Base-by-base conservation (phyloP, 2,888 invertebrate genomes). In the Chaetogeoica ovagalla region DNA sequence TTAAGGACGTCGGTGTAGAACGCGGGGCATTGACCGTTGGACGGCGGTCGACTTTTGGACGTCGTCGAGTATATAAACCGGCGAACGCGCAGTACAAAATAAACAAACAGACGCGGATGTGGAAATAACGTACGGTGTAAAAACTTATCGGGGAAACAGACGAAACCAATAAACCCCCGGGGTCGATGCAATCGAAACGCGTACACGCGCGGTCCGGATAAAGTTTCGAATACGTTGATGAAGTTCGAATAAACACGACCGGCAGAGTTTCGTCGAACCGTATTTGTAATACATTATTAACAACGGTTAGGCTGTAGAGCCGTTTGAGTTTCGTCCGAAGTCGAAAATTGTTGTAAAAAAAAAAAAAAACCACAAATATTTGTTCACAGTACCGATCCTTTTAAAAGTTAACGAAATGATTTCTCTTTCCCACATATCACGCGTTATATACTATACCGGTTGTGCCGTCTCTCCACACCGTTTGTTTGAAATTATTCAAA, bases 211-310 rank as follows among this genome's bases (percentile, higher is more conserved):
- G 43, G n/a, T 15, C 43, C 4, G 19, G 62, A 30, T 52, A 62
- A 62, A 73, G 62, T 62, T 73, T 30, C 30, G 6, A 19, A 62
- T 62, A 30, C 19, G 62, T 62, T 62, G 2, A 30, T 30, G 19
- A 13, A 72, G 60, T 72, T 62, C 48, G 30, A 73, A 73, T 62
- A 73, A 73, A 62, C 48, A 73, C 5, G 72, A 73, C 62, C 72
- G 30, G 30, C 72, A 62, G 48, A 73, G 62, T 73, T 62, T 52
- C 15, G 8, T 19, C 48, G 30, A n/a, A 8, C 1, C 72, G 30
- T 30, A 30, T 73, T 30, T 39, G 62, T 73, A 73, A 73, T 73
- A 62, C n/a, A 73, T 73, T 62, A 73, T 71, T 70, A 19, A 11
- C 9, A 21, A 9, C 62, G 62, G 62, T n/a, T 17, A 21, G 13